Evolutionary conservation across 2,797 vertebrate species (phyloP).

Genomic region (Sebastolobus alascanus): DNA sequence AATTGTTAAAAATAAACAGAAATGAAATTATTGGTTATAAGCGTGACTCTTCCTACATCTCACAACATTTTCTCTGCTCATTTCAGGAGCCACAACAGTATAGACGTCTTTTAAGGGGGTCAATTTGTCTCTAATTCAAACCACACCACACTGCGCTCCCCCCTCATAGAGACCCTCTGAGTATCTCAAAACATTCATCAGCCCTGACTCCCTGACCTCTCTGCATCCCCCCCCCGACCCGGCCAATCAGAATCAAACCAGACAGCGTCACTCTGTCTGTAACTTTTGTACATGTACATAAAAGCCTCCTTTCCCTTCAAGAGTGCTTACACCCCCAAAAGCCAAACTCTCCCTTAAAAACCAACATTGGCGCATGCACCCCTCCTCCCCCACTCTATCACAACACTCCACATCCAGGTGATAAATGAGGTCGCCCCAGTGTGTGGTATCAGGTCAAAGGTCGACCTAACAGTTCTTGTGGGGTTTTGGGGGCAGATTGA

Average conservation of each 20-base stretch:
- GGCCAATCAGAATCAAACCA: conserved; percentile 73
- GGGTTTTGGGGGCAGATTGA: conserved; percentile 56
- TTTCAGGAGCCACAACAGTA: conserved; percentile 32
- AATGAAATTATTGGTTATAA: not conserved
- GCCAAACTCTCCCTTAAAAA: conserved; percentile 33
- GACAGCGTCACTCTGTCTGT: conserved; percentile 79
- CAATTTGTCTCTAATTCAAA: too few relatives aligned
- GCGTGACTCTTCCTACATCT: conserved; percentile 5
- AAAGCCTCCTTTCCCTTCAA: conserved; percentile 62
- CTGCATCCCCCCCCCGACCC: conserved; percentile 35
- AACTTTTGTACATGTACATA: conserved; percentile 68
- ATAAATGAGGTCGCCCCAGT: conserved; percentile 78
- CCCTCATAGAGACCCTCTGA: conserved; percentile 32
- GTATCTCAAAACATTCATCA: conserved; percentile 80
- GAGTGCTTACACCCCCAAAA: conserved; percentile 40
- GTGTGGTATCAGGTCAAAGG: conserved; percentile 67
- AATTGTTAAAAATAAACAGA: not conserved
- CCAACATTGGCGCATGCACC: conserved; percentile 42
- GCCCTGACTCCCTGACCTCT: conserved; percentile 71
- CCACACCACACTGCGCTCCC: not conserved
- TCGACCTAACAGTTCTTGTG: conserved; percentile 61
- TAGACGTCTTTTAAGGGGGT: too few relatives aligned
- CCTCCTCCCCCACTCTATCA: conserved; percentile 50
- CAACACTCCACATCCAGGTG: conserved; percentile 75
- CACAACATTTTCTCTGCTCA: conserved; percentile 43